Evolutionary conservation across 2,113 vertebrate species (phyloP), one percentile per base, ranked within the genome.

Genomic region (Sturnira hondurensis): DNA sequence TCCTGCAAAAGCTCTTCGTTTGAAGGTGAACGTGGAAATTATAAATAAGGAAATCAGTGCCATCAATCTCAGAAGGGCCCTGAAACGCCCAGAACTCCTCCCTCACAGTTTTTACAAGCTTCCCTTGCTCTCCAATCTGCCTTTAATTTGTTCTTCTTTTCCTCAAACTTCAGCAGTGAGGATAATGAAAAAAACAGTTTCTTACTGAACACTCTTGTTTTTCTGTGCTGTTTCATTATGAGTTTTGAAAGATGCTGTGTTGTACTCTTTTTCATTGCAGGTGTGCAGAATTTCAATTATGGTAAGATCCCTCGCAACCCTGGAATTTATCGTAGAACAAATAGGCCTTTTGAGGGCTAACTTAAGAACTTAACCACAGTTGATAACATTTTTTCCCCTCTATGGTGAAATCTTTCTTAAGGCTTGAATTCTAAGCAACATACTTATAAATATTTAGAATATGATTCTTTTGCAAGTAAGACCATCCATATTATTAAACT

Each of bases 151-250:
- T 96, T 93, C 80, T 86, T 89, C 63, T 97, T 93, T 93, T 68
- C 47, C 67, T 96, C 38, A 76, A 73, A 92, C 78, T 67, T 87
- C 47, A 70, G 85, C 85, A 88, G 71, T 92, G 65, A 63, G 82
- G 67, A 58, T 86, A 95, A 94, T 91, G 94, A 92, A 86, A 94
- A 97, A 96, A 96, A 80, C 58, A 22, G 82, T 94, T 97, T 96
- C 88, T 85, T 83, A 96, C 58, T 96, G 88, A 78, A 88, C 36
- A 90, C 82, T 80, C 50, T 93, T 96, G 81, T 92, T 90, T 97
- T 88, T 70, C 88, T 86, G 58, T 81, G 67, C 93, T 85, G 50
- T 93, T 95, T 94, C 85, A 89, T 96, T 94, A 93, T 81, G n/a
- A 91, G 16, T 91, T 95, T 91, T 0, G 8, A 95, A 96, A 89